Evolutionary conservation across 1,140 invertebrate genomes (phyloP).

Genomic region (Leptinotarsa lineolata): DNA sequence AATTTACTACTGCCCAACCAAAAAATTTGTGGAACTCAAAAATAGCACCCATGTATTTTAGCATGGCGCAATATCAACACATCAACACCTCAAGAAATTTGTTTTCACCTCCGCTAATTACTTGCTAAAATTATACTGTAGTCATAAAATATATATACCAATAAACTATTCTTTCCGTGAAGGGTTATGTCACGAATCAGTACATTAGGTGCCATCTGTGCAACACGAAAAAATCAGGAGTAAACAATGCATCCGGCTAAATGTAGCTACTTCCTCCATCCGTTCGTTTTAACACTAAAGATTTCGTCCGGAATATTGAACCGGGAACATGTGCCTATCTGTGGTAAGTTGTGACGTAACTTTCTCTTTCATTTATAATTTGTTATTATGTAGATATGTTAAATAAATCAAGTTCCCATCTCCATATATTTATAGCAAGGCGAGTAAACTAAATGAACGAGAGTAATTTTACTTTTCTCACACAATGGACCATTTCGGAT

Average conservation of each 20-base stretch:
- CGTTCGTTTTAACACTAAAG: constrained; percentile 6
- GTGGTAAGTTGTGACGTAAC: too few relatives aligned
- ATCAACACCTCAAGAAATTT: neutral
- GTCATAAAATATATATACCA: neutral
- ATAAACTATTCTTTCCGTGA: neutral
- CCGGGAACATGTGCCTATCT: neutral
- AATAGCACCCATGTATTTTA: neutral
- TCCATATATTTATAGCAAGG: too few relatives aligned
- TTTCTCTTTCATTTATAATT: too few relatives aligned
- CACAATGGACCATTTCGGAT: too few relatives aligned
- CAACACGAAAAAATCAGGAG: constrained; percentile 9
- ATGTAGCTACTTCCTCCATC: constrained; percentile 17
- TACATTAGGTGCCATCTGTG: constrained; percentile 13
- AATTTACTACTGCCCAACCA: too few relatives aligned
- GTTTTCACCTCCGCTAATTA: constrained; percentile 3
- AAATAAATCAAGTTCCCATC: too few relatives aligned
- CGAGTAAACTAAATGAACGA: too few relatives aligned
- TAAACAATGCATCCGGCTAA: constrained; percentile 19
- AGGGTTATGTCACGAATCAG: constrained; percentile 7
- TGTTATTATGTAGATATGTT: too few relatives aligned
- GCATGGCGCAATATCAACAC: neutral
- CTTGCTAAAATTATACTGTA: neutral
- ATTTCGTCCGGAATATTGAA: constrained; percentile 22
- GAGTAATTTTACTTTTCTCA: too few relatives aligned
- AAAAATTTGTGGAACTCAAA: neutral